Percentiles rank a stretch among this genome's conserved stretches.
Conservation (phyloP, 2,113 vertebrate genomes). For the Fregata magnificens region DNA sequence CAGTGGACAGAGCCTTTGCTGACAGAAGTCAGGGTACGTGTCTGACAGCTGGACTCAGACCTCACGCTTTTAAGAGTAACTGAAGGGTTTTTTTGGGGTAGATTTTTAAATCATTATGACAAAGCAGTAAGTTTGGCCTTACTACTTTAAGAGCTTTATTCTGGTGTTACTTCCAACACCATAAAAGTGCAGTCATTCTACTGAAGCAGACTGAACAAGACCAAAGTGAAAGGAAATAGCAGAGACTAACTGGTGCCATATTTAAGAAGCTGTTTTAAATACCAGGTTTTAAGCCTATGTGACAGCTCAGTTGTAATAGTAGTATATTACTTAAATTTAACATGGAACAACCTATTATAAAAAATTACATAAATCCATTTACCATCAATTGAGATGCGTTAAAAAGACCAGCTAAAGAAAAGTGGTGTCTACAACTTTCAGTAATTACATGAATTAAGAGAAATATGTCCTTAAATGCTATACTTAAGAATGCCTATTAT, state of each 20-base stretch:
- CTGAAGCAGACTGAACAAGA: background rate
- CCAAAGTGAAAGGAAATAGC: background rate
- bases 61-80: background rate
- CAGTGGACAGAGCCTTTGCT: background rate
- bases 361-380: background rate
- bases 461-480: background rate
- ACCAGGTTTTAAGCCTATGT: background rate
- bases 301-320: background rate
- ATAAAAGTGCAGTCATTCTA: background rate
- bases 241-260: background rate
- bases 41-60: background rate
- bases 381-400: background rate
- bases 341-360: background rate
- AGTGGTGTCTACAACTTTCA: background rate
- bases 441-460: background rate
- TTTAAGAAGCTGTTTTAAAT: background rate
- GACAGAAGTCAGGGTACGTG: too few relatives aligned
- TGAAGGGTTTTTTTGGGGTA: background rate
- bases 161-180: background rate
- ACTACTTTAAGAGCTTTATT: background rate
- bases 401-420: background rate
- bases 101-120: background rate
- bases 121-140: background rate
- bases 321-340: background rate
- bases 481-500: background rate